These are phyloP conservation scores for Toxotes chatareus DNA, from an alignment of 2,113 vertebrate species.

Conservation along the genomic window DNA sequence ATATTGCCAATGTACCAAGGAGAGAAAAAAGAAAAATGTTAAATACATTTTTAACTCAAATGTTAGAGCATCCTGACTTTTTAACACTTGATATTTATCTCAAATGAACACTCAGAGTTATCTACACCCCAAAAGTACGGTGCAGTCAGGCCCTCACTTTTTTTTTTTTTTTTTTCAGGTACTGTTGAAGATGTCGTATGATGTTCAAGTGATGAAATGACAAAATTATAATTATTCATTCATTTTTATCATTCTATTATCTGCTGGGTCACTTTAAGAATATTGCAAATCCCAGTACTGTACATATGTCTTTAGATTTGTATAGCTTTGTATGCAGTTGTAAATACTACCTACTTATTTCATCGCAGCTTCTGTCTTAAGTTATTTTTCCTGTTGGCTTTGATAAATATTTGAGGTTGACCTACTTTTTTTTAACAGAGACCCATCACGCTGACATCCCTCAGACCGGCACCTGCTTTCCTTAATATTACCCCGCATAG, in stretches of 20 bases:
- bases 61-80: neutral
- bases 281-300: slow-evolving; percentile 30
- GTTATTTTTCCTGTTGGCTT: neutral
- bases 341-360: slow-evolving; percentile 15
- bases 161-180: neutral
- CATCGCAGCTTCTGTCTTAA: neutral
- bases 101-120: neutral
- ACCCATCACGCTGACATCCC: neutral
- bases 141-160: neutral
- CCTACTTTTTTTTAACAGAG: slow-evolving; percentile 28
- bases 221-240: neutral
- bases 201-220: slow-evolving; percentile 7
- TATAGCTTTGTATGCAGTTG: slow-evolving; percentile 9
- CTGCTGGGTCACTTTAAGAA: slow-evolving; percentile 13
- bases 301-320: slow-evolving; percentile 20
- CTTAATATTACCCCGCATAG: slow-evolving; percentile 2
- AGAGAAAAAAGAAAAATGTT: neutral
- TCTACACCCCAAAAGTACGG: neutral
- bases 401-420: slow-evolving; percentile 22
- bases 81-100: neutral
- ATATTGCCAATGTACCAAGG: neutral
- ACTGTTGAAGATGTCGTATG: neutral
- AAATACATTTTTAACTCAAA: neutral
- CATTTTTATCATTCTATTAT: neutral
- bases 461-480: neutral